Evolutionary conservation across 2,888 invertebrate species (phyloP), one percentile per base, ranked within the genome.

Genomic region (Apotomis betuletana): DNA sequence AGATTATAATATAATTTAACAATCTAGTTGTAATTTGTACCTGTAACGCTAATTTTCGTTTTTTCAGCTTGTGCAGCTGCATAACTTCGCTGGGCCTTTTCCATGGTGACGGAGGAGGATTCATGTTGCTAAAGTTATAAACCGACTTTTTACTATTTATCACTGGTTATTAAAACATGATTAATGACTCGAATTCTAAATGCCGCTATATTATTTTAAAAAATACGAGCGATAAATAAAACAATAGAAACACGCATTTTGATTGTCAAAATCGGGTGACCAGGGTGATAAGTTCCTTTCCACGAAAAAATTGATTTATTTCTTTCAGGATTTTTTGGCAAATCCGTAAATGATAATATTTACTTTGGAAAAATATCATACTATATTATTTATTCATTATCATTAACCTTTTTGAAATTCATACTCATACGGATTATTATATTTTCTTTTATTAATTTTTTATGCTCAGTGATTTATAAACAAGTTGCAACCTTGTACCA

Each of bases 11-110:
- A 46, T 27, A 52, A 44, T 44, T 49, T 63, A 13, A 9, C 13
- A 51, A 46, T n/a, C 60, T 61, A 44, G 15, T 41, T 10, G 15
- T n/a, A 36, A 36, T 51, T 71, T 96, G 94, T 74, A 96, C 96
- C 88, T 97, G 96, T 62, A 97, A 89, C 44, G 96, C 96, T 87
- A 95, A 95, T 85, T 97, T 97, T 84, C 96, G 96, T 80, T 95
- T 94, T 85, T 96, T 97, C 74, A 97, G 86, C 77, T 96, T 95
- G 85, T 96, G 96, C 69, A 97, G 87, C 84, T 95, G 95, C 96
- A 97, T 96, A 73, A 94, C 93, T 86, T 95, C 94, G 78, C 91
- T 92, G 52, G 95, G 95, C 77, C 91, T 94, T 82, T 94, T 94
- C 95, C 95, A 95, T 89, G 94, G 94, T 69, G 94, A 93, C 13